Percentiles rank a stretch among this genome's conserved stretches.
phyloP scores from a whole-genome alignment of 2,797 vertebrate species.

The Acrossocheilus fasciatus region DNA sequence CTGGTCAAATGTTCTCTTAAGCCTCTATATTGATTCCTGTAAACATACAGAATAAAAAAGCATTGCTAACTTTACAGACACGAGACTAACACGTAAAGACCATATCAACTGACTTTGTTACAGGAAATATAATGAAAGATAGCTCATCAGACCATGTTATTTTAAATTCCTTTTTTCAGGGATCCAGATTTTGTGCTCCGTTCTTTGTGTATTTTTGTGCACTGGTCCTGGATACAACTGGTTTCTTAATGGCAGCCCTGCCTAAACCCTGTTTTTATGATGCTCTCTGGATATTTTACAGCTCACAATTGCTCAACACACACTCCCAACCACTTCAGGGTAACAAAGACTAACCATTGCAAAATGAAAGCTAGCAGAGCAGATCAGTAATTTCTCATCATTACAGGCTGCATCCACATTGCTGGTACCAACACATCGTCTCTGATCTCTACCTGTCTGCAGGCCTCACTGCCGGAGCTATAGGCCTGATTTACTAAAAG shows the following conservation, averaged over 20 bases:
- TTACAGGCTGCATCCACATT: background rate
- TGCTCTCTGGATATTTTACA: background rate
- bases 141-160: background rate
- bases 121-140: slow-evolving; percentile 14
- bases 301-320: background rate
- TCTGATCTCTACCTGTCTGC: background rate
- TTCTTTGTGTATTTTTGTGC: slow-evolving; percentile 24
- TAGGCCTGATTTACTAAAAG: background rate
- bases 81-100: background rate
- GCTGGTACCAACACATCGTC: background rate
- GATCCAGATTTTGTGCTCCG: background rate
- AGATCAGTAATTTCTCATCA: background rate
- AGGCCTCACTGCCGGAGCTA: background rate
- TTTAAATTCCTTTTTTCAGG: background rate
- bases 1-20: slow-evolving; percentile 63
- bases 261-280: slow-evolving; percentile 6
- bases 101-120: background rate
- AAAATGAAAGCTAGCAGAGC: background rate
- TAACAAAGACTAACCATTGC: background rate
- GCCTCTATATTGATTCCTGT: slow-evolving; percentile 47
- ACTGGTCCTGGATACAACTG: background rate
- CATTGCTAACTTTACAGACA: slow-evolving; percentile 24
- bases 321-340: background rate
- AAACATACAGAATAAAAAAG: slow-evolving; percentile 51
- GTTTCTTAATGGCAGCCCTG: slow-evolving; percentile 26